Conservation (phyloP, 2,888 invertebrate species). For the Drosophila neonasuta region DNA sequence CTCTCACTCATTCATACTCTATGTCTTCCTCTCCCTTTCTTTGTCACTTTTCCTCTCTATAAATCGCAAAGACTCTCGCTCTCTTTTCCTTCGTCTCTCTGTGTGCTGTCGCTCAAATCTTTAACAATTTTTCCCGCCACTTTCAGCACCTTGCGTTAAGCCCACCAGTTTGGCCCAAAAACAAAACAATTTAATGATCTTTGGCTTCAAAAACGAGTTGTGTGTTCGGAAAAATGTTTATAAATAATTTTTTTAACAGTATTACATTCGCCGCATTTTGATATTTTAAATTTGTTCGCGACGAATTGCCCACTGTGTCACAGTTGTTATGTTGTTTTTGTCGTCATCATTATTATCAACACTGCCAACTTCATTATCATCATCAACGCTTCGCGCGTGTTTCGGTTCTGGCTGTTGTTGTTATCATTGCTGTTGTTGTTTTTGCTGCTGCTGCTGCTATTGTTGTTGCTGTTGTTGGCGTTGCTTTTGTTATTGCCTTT, state of each 20-base stretch:
- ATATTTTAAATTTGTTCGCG: neutral
- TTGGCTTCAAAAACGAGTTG: too few relatives aligned
- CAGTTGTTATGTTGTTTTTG: constrained; percentile 70
- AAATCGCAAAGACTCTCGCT: constrained; percentile 13
- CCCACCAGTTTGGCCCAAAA: constrained; percentile 61
- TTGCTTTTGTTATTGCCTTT: constrained; percentile 38
- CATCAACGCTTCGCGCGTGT: constrained; percentile 70
- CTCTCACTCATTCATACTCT: neutral
- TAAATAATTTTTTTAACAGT: neutral
- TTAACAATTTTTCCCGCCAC: constrained; percentile 71
- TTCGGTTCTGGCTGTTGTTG: constrained; percentile 55
- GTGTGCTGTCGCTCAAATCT: constrained; percentile 49
- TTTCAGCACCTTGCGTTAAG: constrained; percentile 70
- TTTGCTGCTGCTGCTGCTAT: constrained; percentile 32
- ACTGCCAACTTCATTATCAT: constrained; percentile 68
- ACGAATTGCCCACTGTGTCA: constrained; percentile 53
- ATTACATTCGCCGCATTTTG: neutral
- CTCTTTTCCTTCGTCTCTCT: constrained; percentile 7
- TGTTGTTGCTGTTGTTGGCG: constrained; percentile 39
- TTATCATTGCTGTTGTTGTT: constrained; percentile 37
- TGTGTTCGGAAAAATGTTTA: neutral
- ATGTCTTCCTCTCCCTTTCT: constrained; percentile 15
- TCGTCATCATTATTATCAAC: constrained; percentile 72
- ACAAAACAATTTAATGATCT: constrained; percentile 19
- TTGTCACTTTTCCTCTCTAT: constrained; percentile 13